Base-by-base conservation (phyloP, 2,113 vertebrate genomes). In the Lampris incognitus region DNA sequence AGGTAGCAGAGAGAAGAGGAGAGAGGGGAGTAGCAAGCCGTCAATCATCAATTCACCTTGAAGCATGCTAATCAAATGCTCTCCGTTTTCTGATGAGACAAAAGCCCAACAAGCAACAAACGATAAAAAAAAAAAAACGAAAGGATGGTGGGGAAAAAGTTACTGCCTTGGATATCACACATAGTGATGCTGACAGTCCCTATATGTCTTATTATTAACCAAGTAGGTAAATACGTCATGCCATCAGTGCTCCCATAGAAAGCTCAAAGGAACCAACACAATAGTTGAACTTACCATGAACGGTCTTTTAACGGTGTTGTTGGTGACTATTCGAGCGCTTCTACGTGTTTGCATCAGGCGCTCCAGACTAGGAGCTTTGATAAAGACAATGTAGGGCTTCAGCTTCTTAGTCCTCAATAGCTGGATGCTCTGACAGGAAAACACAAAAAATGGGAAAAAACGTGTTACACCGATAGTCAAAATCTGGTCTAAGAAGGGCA, bases 311-410 rank as follows among this genome's bases (percentile, higher is more conserved):
- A 95, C 88, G 49, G 90, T 94, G 85, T 94, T 95, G 66, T 93
- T 93, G 0, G 94, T 95, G 83, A 96, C 89, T 74, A 96, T 91
- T 48, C 86, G 91, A 55, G 95, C 94, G 41, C 95, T 93, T 92
- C 88, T 95, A 65, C 96, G 92, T 2, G 95, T 97, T 38, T 94
- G 92, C 55, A 90, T 96, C 94, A 98, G 95, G 59, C 83, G 89
- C 3, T 86, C 94, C 36, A 91, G 69, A 48, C 85, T 94, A 2
- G 97, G 92, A 36, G 96, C 94, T 83, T 97, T 97, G 89, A 98
- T 93, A 85, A 96, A 98, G 91, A 98, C 95, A 70, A 98, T 87
- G 60, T 94, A 99, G 36, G 96, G 96, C 84, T 96, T 97, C 82
- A 98, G 85, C 56, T 95, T 95, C 58, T 90, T 92, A 0, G 91